phyloP scores from a whole-genome alignment of 30 jellyfish, hydroid and myxozoan genomes.

The Chrysaora quinquecirrha region DNA sequence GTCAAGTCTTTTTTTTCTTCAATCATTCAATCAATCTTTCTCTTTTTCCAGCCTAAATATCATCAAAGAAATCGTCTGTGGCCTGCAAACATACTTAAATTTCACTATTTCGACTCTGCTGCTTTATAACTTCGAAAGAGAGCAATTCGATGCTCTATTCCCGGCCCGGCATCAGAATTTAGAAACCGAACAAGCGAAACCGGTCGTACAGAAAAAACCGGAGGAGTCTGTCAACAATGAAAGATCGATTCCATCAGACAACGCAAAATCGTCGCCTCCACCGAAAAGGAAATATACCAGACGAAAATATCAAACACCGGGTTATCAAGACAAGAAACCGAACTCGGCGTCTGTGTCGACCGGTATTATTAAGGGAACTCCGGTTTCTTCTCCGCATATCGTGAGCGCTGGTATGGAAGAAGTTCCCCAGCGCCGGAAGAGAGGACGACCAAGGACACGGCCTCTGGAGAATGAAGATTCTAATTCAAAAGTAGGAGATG shows the following conservation, averaged over 20 bases:
- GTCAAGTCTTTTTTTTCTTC: no score
- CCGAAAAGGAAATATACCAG: slow-evolving; percentile 2
- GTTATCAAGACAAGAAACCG: background rate
- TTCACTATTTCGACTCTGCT: slow-evolving; percentile 80
- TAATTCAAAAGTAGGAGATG: background rate
- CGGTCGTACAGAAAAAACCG: background rate
- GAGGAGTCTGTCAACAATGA: background rate
- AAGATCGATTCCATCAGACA: background rate
- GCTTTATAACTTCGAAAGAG: slow-evolving; percentile 86
- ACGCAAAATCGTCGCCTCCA: background rate
- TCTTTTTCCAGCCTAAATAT: slow-evolving; percentile 58
- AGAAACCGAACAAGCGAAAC: no score
- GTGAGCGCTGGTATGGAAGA: background rate
- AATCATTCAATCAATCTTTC: no score
- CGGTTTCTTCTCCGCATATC: background rate
- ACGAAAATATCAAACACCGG: background rate
- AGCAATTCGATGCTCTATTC: slow-evolving; percentile 70
- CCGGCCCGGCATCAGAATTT: slow-evolving; percentile 21
- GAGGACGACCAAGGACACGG: background rate
- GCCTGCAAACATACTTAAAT: slow-evolving; percentile 85
- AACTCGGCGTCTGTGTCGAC: background rate
- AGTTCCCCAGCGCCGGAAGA: background rate
- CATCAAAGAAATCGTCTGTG: slow-evolving; percentile 83
- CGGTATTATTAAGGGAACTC: background rate
- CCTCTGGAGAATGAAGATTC: background rate